Conservation (phyloP, 2,888 invertebrate species). For the Aspidiotus rigidus region DNA sequence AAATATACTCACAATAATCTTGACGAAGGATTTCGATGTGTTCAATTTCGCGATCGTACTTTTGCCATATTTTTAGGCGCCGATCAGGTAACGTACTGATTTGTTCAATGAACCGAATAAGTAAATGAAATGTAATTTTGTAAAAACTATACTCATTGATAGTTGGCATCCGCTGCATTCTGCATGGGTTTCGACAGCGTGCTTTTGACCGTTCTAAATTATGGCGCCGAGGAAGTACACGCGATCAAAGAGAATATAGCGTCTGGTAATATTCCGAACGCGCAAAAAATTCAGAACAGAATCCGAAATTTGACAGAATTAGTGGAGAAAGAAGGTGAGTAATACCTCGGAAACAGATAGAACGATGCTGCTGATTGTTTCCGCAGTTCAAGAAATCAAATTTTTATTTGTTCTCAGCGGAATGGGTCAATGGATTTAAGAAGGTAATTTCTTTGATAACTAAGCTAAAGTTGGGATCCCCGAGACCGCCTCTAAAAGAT, state of each 20-base stretch:
- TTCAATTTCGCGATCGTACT: slow-evolving; percentile 42
- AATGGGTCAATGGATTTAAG: slow-evolving; percentile 16
- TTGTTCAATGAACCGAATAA: slow-evolving; percentile 16
- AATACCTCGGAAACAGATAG: neutral
- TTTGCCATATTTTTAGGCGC: slow-evolving; percentile 41
- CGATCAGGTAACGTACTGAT: slow-evolving; percentile 51
- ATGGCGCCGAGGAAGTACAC: slow-evolving; percentile 53
- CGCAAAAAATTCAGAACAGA: slow-evolving; percentile 47
- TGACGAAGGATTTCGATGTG: slow-evolving; percentile 52
- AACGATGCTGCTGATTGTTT: too few species aligned
- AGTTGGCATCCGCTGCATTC: slow-evolving; percentile 59
- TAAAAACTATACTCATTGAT: too few species aligned
- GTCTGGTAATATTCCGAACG: slow-evolving; percentile 46
- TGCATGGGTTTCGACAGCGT: slow-evolving; percentile 61
- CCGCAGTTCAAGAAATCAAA: neutral
- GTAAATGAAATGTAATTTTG: neutral
- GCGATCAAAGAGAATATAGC: slow-evolving; percentile 51
- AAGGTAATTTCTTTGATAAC: neutral
- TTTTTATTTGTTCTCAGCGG: slow-evolving; percentile 8
- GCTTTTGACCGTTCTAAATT: slow-evolving; percentile 60
- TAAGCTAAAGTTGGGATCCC: slow-evolving; percentile 4
- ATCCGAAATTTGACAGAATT: slow-evolving; percentile 8
- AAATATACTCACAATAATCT: slow-evolving; percentile 70
- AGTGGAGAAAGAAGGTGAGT: slow-evolving; percentile 6
- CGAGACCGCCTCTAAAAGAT: slow-evolving; percentile 1